Evolutionary conservation across 2,888 invertebrate genomes (phyloP).

Genomic region (Dione vanillae): DNA sequence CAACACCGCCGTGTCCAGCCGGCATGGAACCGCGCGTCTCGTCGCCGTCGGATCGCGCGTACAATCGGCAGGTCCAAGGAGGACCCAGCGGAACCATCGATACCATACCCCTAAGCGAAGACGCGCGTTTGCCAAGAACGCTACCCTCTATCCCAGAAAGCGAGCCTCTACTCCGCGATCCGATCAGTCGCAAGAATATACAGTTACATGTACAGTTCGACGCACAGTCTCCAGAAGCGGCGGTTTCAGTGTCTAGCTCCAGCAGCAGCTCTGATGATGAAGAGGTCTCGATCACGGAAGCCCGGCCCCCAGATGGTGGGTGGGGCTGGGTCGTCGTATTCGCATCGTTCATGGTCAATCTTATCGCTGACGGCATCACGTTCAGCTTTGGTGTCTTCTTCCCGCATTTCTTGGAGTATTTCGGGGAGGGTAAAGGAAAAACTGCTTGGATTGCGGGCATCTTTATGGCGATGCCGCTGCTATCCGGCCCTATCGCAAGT

Average conservation of each 20-base stretch:
- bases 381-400: slow-evolving; percentile 96
- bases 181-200: slow-evolving; percentile 66
- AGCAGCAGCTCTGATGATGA: slow-evolving; percentile 85
- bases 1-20: slow-evolving; percentile 70
- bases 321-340: slow-evolving; percentile 97
- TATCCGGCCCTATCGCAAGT: slow-evolving; percentile 93
- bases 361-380: slow-evolving; percentile 96
- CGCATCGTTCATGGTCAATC: slow-evolving; percentile 94
- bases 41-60: slow-evolving; percentile 72
- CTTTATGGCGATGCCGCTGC: slow-evolving; percentile 95
- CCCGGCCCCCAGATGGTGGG: slow-evolving; percentile 93
- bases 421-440: slow-evolving; percentile 92
- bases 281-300: slow-evolving; percentile 86
- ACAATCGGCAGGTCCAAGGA: slow-evolving; percentile 76
- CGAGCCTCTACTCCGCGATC: slow-evolving; percentile 69
- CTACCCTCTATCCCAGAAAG: slow-evolving; percentile 73
- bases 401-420: slow-evolving; percentile 93
- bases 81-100: slow-evolving; percentile 74
- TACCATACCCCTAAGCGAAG: slow-evolving; percentile 66
- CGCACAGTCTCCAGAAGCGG: slow-evolving; percentile 73
- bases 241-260: slow-evolving; percentile 70
- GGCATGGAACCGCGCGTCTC: slow-evolving; percentile 77
- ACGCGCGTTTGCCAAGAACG: slow-evolving; percentile 70
- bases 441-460: slow-evolving; percentile 96
- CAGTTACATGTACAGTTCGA: slow-evolving; percentile 86